Base-by-base conservation (phyloP, 2,113 vertebrate species). In the Patagioenas fasciata region DNA sequence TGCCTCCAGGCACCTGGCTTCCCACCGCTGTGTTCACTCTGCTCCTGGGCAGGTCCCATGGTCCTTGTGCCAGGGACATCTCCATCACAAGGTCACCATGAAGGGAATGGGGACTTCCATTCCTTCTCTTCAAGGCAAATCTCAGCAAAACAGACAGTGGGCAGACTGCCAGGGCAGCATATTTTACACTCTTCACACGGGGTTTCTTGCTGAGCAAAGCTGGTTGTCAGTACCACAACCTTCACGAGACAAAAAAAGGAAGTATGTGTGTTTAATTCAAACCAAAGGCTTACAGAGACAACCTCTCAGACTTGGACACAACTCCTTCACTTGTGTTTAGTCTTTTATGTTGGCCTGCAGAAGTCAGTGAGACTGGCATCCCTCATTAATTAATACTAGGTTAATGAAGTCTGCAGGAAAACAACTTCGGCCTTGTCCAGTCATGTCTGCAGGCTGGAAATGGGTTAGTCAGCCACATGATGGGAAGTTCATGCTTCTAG, bases 1-100 rank as follows among this genome's bases (percentile, higher is more conserved):
- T 42, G 19, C 0, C 0, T 10, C 26, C 32, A 24, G 34, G 40
- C 65, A 47, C 13, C 8, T 4, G 11, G 28, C n/a, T 81, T 47
- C 38, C 61, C 38, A 8, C 32, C 3, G 3, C 32, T 23, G 69
- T 2, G 17, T 32, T 31, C 25, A 6, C 23, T 18, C 48, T 50
- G 29, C 44, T 64, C 32, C 75, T 34, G 42, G 24, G 31, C 24
- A 74, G 48, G 14, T 36, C 58, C 56, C 20, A 9, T 2, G 10
- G 23, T 32, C 56, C 53, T 74, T 79, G 34, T 61, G n/a, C 60
- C 74, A 62, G 7, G 32, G 0, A 28, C 1, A 1, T 25, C 47
- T 66, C 40, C 34, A n/a, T 8, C 6, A 1, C 40, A 66, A 32
- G 13, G 56, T 84, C 10, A 13, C 20, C 9, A 5, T 21, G 34